Evolutionary conservation across 2,888 invertebrate genomes (phyloP).

Genomic region (Platycheirus rosarum): DNA sequence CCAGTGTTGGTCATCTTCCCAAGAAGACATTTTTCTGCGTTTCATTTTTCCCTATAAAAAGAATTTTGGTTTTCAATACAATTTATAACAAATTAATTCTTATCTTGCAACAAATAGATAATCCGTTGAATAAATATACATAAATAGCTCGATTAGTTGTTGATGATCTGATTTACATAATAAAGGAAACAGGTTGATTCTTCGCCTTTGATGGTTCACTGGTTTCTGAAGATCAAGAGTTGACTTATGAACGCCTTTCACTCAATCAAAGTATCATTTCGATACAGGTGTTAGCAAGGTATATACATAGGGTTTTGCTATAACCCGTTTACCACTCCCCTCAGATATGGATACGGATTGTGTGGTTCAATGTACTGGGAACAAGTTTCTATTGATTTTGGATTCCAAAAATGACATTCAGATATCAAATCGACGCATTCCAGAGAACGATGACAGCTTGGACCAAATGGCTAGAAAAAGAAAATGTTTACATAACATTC

Average conservation of each 20-base stretch:
- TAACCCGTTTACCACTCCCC: constrained; percentile 10
- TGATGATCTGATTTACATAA: constrained; percentile 29
- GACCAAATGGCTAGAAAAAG: no score
- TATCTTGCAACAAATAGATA: not conserved
- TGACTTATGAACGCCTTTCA: constrained; percentile 10
- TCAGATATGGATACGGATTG: constrained; percentile 6
- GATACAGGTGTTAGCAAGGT: not conserved
- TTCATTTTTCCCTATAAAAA: not conserved
- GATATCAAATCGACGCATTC: constrained; percentile 24
- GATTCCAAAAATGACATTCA: constrained; percentile 21
- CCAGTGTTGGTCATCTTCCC: not conserved
- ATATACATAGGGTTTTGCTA: not conserved
- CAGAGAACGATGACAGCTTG: constrained; percentile 1
- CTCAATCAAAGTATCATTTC: constrained; percentile 5
- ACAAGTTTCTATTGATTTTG: constrained; percentile 17
- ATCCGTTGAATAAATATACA: constrained; percentile 12
- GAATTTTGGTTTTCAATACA: not conserved
- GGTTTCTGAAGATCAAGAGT: no score
- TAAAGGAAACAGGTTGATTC: constrained; percentile 25
- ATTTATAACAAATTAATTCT: not conserved
- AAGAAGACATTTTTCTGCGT: not conserved
- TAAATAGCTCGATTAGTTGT: constrained; percentile 18
- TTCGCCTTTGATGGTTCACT: no score
- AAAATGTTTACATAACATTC: no score
- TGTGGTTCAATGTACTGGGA: constrained; percentile 26